phyloP scores from a whole-genome alignment of 2,888 invertebrate genomes.

The Pharmacophagus antenor region DNA sequence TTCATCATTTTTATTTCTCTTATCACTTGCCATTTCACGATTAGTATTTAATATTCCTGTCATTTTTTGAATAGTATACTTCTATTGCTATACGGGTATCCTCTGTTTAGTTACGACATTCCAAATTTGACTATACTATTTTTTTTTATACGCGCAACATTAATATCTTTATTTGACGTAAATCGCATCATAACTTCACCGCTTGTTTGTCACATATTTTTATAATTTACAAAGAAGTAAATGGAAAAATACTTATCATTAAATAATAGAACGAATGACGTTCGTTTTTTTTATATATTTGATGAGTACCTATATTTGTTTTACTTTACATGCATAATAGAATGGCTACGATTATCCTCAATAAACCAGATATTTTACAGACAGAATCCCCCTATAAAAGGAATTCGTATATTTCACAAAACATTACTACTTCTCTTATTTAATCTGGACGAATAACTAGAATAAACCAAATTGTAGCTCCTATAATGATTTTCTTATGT shows the following conservation, averaged over 20 bases:
- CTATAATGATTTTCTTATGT: too few species aligned
- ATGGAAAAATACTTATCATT: conserved; percentile 14
- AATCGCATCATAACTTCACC: conserved; percentile 4
- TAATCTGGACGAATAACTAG: too few species aligned
- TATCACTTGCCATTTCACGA: conserved; percentile 8
- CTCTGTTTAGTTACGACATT: not conserved
- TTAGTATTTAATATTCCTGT: too few species aligned
- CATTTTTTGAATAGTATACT: too few species aligned
- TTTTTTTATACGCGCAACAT: not conserved
- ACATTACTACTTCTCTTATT: too few species aligned
- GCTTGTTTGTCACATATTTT: conserved; percentile 17
- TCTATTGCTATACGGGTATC: not conserved
- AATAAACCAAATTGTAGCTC: too few species aligned
- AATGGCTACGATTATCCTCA: conserved; percentile 1
- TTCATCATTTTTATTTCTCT: conserved; percentile 11
- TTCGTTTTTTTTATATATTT: not conserved
- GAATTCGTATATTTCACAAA: conserved; percentile 1
- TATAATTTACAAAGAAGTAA: conserved; percentile 19
- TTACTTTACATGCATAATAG: not conserved
- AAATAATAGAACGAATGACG: not conserved
- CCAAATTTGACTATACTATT: not conserved
- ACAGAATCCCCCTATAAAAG: not conserved
- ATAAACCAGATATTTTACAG: not conserved
- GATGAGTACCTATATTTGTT: not conserved
- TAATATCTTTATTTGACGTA: conserved; percentile 11